phyloP scores from a whole-genome alignment of 1,140 invertebrate genomes.

The Gyrodactylus bullatarudis region DNA sequence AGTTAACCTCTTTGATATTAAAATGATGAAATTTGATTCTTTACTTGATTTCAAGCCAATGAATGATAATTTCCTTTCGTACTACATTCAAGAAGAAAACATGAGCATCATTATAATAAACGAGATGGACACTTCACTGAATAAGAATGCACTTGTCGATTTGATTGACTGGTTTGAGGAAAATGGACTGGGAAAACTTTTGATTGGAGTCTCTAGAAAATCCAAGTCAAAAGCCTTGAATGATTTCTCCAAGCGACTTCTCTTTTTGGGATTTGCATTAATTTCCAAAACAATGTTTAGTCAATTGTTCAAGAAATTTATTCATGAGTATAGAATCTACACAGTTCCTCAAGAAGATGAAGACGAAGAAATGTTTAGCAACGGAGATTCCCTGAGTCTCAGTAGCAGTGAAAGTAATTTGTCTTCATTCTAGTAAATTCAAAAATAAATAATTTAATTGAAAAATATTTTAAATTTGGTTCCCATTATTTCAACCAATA shows the following conservation, averaged over 20 bases:
- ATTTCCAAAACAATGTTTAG: not conserved
- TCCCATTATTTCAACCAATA: no score
- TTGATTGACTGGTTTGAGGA: not conserved
- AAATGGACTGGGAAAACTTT: not conserved
- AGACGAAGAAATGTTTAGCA: not conserved
- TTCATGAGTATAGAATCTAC: not conserved
- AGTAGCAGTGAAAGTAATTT: not conserved
- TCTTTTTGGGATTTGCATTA: not conserved
- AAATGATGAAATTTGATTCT: not conserved
- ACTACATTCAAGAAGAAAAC: not conserved
- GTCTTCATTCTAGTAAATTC: not conserved
- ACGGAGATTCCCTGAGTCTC: not conserved
- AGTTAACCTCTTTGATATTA: no score
- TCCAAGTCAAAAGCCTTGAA: not conserved
- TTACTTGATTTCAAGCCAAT: not conserved
- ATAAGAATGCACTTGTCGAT: not conserved
- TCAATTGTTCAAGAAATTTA: not conserved
- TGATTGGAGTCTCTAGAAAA: not conserved
- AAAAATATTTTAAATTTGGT: no score
- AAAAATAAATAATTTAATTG: not conserved
- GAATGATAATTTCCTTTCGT: not conserved
- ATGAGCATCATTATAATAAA: not conserved
- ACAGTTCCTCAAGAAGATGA: not conserved
- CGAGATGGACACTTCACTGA: not conserved
- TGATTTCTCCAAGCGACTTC: not conserved